These are phyloP conservation scores for Protosalanx chinensis DNA, from an alignment of 2,797 vertebrate species.

Conservation along the genomic window DNA sequence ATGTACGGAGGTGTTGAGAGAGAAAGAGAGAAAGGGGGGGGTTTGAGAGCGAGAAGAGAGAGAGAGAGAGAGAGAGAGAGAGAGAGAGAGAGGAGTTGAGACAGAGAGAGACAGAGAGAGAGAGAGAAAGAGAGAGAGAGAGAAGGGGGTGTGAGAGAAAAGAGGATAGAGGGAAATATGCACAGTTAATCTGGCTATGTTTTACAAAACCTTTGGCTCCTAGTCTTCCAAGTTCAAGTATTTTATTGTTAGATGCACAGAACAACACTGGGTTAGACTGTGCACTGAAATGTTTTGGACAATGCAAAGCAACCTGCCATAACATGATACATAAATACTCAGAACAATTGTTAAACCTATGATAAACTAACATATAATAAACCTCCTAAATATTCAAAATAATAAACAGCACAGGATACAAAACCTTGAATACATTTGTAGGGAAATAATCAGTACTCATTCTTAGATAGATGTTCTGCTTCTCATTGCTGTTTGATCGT, in stretches of 20 bases:
- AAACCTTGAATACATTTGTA: conserved; percentile 19
- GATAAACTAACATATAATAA: too few relatives aligned
- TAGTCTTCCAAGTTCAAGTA: too few relatives aligned
- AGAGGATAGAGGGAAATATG: background rate
- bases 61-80: background rate
- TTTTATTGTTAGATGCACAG: too few relatives aligned
- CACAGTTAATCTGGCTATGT: too few relatives aligned
- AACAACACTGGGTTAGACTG: too few relatives aligned
- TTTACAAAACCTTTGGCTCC: too few relatives aligned
- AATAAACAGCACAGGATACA: too few relatives aligned
- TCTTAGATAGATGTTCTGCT: conserved; percentile 59
- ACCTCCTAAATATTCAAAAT: too few relatives aligned
- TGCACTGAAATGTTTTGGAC: too few relatives aligned
- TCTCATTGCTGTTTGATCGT: conserved; percentile 36
- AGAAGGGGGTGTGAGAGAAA: background rate
- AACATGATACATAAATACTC: too few relatives aligned
- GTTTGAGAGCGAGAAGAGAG: background rate
- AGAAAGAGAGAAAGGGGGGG: conserved; percentile 20
- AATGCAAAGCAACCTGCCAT: too few relatives aligned
- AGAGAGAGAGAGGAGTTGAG: background rate
- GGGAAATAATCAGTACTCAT: conserved; percentile 45
- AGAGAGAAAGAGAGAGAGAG: background rate
- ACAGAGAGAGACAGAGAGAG: background rate
- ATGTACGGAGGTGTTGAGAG: conserved; percentile 36
- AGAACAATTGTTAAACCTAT: too few relatives aligned